Conservation (phyloP, 1,140 invertebrate genomes). For the Anadara kagoshimensis region DNA sequence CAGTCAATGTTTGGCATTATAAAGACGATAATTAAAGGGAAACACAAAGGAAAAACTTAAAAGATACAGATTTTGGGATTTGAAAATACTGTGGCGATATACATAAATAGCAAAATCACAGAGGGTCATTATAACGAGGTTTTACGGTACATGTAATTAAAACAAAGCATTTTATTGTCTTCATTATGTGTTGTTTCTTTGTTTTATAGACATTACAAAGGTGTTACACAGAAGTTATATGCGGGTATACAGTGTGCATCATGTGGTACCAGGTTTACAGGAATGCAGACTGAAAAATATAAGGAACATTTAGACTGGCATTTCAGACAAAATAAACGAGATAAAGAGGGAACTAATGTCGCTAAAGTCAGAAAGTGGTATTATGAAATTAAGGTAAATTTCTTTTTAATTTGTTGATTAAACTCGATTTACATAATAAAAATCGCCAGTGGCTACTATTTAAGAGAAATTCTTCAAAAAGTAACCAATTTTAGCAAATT, state of each 20-base stretch:
- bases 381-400: slow-evolving; percentile 82
- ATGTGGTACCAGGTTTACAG: slow-evolving; percentile 92
- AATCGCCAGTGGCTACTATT: background rate
- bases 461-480: background rate
- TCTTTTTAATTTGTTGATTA: slow-evolving; percentile 10
- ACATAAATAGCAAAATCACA: no score
- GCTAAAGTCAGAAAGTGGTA: slow-evolving; percentile 91
- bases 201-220: slow-evolving; percentile 78
- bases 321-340: slow-evolving; percentile 92
- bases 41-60: no score
- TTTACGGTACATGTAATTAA: no score
- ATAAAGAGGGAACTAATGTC: slow-evolving; percentile 87
- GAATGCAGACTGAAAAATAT: slow-evolving; percentile 88
- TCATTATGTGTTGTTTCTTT: background rate
- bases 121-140: no score
- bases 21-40: no score
- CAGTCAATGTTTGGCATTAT: no score
- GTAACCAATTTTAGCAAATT: background rate
- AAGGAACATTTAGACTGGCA: slow-evolving; percentile 98
- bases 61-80: no score
- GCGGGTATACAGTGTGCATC: slow-evolving; percentile 95
- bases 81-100: no score
- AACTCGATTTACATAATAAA: background rate
- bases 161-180: no score
- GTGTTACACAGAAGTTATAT: slow-evolving; percentile 83